Percentiles rank a stretch among this genome's conserved stretches.
Evolutionary conservation across 2,113 vertebrate genomes (phyloP).

Genomic region (Stictonetta naevosa): DNA sequence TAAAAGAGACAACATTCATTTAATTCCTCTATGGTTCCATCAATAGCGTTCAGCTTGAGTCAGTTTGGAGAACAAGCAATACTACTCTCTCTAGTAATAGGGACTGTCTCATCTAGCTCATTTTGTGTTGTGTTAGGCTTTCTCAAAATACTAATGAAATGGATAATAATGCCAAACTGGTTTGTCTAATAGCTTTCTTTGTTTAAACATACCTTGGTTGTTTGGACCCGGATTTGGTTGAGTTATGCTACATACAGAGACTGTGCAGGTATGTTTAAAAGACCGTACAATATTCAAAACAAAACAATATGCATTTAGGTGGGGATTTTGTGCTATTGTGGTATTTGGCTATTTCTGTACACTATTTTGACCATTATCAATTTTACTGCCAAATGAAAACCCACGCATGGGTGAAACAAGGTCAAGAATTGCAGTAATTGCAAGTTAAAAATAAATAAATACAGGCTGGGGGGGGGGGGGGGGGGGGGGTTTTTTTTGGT

Average conservation of each 20-base stretch:
- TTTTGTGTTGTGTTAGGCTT: neutral
- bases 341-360: neutral
- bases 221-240: neutral
- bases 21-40: neutral
- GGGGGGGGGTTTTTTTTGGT: too few relatives aligned
- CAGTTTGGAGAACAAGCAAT: neutral
- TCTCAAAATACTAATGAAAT: neutral
- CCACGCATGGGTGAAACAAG: neutral
- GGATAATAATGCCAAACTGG: neutral
- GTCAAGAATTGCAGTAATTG: neutral
- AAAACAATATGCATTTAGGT: neutral
- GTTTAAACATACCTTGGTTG: neutral
- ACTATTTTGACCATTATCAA: neutral
- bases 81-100: neutral
- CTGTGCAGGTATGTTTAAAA: neutral
- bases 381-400: neutral
- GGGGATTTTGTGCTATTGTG: neutral
- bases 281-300: neutral
- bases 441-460: too few relatives aligned
- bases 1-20: neutral
- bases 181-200: neutral
- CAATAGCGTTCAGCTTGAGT: neutral
- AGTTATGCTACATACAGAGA: neutral
- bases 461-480: too few relatives aligned
- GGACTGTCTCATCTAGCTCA: neutral